These are phyloP conservation scores for Linurgus olivaceus DNA, from an alignment of 2,797 vertebrate genomes.

Conservation along the genomic window DNA sequence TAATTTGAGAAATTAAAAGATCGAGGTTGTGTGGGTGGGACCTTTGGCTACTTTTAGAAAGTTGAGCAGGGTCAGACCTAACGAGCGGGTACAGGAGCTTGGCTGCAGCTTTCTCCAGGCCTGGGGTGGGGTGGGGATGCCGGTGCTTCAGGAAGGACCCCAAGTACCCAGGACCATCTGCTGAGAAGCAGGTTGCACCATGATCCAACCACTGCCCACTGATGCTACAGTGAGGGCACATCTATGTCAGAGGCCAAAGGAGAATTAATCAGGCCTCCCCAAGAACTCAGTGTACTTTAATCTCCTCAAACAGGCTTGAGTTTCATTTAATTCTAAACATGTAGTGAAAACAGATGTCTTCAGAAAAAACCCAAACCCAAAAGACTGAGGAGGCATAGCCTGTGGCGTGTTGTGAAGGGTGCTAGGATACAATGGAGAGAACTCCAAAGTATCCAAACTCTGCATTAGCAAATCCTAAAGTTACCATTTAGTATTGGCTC, in stretches of 20 bases:
- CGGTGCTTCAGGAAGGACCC: neutral
- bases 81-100: conserved; percentile 36
- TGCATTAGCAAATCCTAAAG: neutral
- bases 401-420: neutral
- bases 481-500: neutral
- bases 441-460: neutral
- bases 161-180: neutral
- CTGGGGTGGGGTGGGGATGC: neutral
- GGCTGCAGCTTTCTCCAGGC: conserved; percentile 41
- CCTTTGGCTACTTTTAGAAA: conserved; percentile 59
- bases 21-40: conserved; percentile 53
- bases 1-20: conserved; percentile 66
- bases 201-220: neutral
- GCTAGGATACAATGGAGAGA: neutral
- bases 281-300: neutral
- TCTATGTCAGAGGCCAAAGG: neutral
- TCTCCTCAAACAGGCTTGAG: neutral
- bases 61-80: conserved; percentile 51
- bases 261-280: neutral
- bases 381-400: neutral
- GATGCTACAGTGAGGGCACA: neutral
- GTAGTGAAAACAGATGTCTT: neutral
- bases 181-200: neutral
- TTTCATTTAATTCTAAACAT: neutral
- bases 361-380: neutral